Percentiles rank a stretch among this genome's conserved stretches.
phyloP scores from a whole-genome alignment of 1,140 invertebrate species.

The Meloidogyne hapla region DNA sequence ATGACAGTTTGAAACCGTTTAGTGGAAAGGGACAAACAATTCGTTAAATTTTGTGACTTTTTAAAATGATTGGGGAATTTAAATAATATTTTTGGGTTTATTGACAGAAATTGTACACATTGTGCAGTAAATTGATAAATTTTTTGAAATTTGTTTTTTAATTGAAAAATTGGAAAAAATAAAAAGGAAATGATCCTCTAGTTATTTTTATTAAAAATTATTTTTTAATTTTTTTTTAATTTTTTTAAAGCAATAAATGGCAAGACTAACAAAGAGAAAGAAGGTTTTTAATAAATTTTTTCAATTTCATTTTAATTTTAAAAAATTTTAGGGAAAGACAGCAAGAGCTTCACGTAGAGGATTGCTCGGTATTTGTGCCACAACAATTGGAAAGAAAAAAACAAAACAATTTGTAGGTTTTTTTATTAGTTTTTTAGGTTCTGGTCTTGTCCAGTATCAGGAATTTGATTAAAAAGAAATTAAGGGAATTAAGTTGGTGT shows the following conservation, averaged over 20 bases:
- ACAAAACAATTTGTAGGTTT: constrained; percentile 45
- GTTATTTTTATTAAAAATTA: background rate
- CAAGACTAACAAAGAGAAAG: background rate
- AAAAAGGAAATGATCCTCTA: background rate
- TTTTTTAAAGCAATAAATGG: background rate
- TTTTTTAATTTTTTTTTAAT: background rate
- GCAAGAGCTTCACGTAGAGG: constrained; percentile 39
- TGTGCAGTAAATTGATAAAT: background rate
- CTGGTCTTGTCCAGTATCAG: no score
- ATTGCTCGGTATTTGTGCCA: constrained; percentile 24
- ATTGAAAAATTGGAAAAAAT: background rate
- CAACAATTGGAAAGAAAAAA: constrained; percentile 22
- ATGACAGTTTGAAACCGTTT: constrained; percentile 17
- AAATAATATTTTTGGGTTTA: background rate
- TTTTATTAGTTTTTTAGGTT: background rate
- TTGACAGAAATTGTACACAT: background rate
- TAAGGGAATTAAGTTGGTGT: no score
- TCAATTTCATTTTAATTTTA: background rate
- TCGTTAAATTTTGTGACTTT: constrained; percentile 2
- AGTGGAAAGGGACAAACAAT: constrained; percentile 23
- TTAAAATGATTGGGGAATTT: background rate
- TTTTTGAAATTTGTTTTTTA: background rate
- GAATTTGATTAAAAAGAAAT: no score
- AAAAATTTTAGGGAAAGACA: constrained; percentile 46
- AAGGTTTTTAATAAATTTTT: background rate